Evolutionary conservation across 2,888 invertebrate genomes (phyloP).

Genomic region (Euproctis similis): DNA sequence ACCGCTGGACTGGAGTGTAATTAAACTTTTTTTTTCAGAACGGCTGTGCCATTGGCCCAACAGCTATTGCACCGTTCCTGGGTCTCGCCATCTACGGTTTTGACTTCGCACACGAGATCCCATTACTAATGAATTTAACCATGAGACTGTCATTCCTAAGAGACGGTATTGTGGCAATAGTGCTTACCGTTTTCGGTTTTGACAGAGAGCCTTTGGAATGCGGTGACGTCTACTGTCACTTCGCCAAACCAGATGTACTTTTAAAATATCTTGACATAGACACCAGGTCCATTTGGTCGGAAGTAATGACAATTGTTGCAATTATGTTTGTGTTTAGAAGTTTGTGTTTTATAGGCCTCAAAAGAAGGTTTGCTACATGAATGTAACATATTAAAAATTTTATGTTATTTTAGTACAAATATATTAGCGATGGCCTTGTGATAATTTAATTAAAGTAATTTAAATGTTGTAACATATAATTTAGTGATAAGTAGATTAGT

Average conservation of each 20-base stretch:
- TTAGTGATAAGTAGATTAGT: too few species aligned
- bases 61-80: constrained; percentile 79
- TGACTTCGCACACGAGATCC: constrained; percentile 80
- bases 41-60: constrained; percentile 80
- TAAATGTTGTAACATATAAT: too few species aligned
- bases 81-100: constrained; percentile 82
- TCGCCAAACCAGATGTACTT: constrained; percentile 78
- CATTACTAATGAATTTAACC: constrained; percentile 74
- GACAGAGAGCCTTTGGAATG: constrained; percentile 75
- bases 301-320: constrained; percentile 67
- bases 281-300: constrained; percentile 72
- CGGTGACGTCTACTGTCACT: constrained; percentile 78
- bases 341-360: constrained; percentile 74
- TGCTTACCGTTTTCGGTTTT: constrained; percentile 79
- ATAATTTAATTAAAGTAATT: constrained; percentile 9
- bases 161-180: constrained; percentile 78
- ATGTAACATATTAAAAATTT: constrained; percentile 12
- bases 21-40: constrained; percentile 74
- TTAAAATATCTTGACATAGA: constrained; percentile 77
- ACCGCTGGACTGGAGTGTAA: too few species aligned
- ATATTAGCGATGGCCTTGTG: constrained; percentile 8
- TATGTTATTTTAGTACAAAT: constrained; percentile 19
- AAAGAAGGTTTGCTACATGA: constrained; percentile 70
- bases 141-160: constrained; percentile 81
- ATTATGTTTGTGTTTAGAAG: constrained; percentile 75